These are phyloP conservation scores for Hartigia nigra DNA, from an alignment of 2,888 invertebrate species.

Conservation along the genomic window DNA sequence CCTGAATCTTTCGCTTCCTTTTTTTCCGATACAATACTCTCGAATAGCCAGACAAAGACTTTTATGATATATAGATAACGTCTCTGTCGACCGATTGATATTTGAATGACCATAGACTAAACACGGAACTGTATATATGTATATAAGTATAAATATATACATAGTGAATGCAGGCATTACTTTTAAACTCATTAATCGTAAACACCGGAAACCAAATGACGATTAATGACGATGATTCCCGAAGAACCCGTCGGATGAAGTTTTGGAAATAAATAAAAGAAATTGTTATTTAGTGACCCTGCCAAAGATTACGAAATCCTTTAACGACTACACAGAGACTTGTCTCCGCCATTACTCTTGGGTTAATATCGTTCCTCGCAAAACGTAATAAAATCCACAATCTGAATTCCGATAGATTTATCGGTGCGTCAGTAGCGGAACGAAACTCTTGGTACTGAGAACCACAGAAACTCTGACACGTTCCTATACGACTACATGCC, in stretches of 20 bases:
- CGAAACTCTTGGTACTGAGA: background rate
- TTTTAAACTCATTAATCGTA: background rate
- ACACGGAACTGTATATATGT: background rate
- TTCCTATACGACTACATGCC: background rate
- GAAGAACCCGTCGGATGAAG: background rate
- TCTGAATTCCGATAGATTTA: slow-evolving; percentile 38
- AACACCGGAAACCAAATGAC: background rate
- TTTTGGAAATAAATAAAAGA: background rate
- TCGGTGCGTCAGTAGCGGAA: slow-evolving; percentile 21
- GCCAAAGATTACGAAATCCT: background rate
- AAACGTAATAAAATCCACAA: slow-evolving; percentile 35
- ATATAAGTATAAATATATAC: too few relatives aligned
- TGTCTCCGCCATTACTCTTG: background rate
- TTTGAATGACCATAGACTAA: background rate
- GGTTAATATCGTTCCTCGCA: slow-evolving; percentile 25
- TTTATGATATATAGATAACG: background rate
- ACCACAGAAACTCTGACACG: background rate
- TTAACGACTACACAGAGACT: background rate
- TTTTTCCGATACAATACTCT: background rate
- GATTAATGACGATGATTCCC: background rate
- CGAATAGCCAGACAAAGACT: background rate
- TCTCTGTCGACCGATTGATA: background rate
- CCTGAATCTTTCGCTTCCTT: background rate
- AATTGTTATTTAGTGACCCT: background rate
- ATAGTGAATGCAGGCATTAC: too few relatives aligned